A percentile compares a stretch with the other conserved stretches of the same genome.
phyloP scores from a whole-genome alignment of 2,797 vertebrate species.

The Capromys pilorides region DNA sequence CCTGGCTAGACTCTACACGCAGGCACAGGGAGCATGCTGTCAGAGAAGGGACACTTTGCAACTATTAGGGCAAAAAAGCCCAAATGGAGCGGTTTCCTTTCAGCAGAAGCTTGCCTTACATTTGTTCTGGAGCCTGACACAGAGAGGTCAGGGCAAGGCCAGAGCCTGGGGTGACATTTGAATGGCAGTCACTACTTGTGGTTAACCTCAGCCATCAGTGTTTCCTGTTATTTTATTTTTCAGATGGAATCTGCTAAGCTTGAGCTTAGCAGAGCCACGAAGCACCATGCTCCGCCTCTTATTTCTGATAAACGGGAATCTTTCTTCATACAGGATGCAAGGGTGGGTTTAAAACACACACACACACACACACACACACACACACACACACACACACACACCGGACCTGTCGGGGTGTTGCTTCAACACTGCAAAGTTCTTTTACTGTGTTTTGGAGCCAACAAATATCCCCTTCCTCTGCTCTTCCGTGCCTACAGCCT shows the following conservation, averaged over 20 bases:
- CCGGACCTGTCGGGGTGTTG: not conserved
- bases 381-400: too few relatives aligned
- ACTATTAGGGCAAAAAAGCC: not conserved
- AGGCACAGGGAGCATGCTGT: too few relatives aligned
- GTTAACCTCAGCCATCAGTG: constrained; percentile 5
- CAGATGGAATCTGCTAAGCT: constrained; percentile 7
- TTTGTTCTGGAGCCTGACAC: not conserved
- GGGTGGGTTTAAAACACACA: not conserved
- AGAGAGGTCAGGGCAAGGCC: not conserved
- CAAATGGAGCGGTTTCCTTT: not conserved
- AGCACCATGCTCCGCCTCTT: not conserved
- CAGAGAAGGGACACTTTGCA: not conserved
- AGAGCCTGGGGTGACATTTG: not conserved
- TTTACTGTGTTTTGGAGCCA: not conserved
- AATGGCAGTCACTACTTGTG: not conserved
- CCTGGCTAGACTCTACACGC: not conserved
- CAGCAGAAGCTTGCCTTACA: not conserved
- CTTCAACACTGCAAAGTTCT: not conserved
- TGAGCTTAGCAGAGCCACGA: not conserved
- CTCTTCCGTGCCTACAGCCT: not conserved
- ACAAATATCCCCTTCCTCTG: not conserved
- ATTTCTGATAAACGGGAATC: not conserved
- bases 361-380: too few relatives aligned
- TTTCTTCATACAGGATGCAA: not conserved
- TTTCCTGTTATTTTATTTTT: constrained; percentile 63